phyloP scores from a whole-genome alignment of 2,888 invertebrate genomes.

The Conus canariensis region DNA sequence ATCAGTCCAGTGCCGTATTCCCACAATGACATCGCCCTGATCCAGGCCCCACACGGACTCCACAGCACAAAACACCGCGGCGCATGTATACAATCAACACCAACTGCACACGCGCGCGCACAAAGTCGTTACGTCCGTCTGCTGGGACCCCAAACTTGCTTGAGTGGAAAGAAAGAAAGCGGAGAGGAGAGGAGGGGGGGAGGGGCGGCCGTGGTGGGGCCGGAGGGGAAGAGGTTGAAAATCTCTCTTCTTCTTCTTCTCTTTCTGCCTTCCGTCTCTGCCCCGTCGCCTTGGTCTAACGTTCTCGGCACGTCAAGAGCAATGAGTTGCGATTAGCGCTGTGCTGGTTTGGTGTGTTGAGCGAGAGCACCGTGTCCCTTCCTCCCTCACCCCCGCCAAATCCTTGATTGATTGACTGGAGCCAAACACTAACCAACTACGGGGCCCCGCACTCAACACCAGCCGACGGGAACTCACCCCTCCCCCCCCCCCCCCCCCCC shows the following conservation, averaged over 20 bases:
- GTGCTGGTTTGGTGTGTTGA: slow-evolving; percentile 17
- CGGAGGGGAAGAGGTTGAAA: background rate
- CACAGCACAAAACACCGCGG: slow-evolving; percentile 28
- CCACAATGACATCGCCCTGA: background rate
- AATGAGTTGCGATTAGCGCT: slow-evolving; percentile 37
- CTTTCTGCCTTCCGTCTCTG: background rate
- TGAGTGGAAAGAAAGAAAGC: slow-evolving; percentile 32
- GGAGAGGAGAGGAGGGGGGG: background rate
- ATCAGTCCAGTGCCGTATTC: background rate
- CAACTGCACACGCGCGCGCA: slow-evolving; percentile 37
- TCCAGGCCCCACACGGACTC: too few species aligned
- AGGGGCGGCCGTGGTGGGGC: background rate
- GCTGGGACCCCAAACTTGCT: slow-evolving; percentile 21
- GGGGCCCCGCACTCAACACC: background rate
- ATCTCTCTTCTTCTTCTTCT: background rate
- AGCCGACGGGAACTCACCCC: background rate
- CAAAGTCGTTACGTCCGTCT: slow-evolving; percentile 39
- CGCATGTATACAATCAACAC: slow-evolving; percentile 44
- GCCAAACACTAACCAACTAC: background rate
- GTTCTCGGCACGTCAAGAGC: slow-evolving; percentile 16
- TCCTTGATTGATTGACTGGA: slow-evolving; percentile 36
- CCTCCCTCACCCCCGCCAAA: background rate
- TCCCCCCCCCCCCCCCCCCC: too few species aligned
- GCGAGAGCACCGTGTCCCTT: slow-evolving; percentile 22
- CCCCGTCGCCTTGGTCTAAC: slow-evolving; percentile 18